Evolutionary conservation across 2,888 invertebrate genomes (phyloP).

Genomic region (Melieria crassipennis): DNA sequence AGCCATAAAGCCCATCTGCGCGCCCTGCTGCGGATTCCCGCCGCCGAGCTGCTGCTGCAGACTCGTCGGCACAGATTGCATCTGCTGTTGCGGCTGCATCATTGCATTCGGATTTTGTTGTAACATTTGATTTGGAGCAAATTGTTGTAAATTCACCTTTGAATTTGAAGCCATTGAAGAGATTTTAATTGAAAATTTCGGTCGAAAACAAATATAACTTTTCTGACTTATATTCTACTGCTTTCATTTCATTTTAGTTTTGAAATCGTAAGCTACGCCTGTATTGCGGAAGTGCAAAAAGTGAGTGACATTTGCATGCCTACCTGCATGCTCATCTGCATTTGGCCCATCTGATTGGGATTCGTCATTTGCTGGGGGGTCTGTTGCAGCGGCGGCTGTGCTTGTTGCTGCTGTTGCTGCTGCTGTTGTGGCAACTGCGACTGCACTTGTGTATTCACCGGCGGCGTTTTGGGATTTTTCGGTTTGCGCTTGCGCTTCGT

Average conservation of each 20-base stretch:
- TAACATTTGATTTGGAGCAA: constrained; percentile 64
- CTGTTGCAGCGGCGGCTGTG: constrained; percentile 54
- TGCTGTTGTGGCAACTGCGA: constrained; percentile 62
- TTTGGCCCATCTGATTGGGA: constrained; percentile 54
- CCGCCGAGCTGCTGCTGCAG: constrained; percentile 60
- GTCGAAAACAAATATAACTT: no score
- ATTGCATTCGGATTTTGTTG: constrained; percentile 65
- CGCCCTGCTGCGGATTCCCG: constrained; percentile 58
- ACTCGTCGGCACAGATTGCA: constrained; percentile 53
- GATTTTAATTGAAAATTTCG: background rate
- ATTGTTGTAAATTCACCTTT: constrained; percentile 66
- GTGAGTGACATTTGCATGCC: constrained; percentile 17
- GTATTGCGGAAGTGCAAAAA: no score
- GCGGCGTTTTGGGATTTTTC: constrained; percentile 66
- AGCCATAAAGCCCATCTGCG: constrained; percentile 61
- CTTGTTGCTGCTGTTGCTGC: constrained; percentile 52
- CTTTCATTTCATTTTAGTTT: no score
- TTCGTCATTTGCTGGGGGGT: constrained; percentile 64
- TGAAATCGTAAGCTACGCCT: no score
- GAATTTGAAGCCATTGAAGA: constrained; percentile 9
- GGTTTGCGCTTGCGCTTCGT: constrained; percentile 64
- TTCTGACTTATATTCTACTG: no score
- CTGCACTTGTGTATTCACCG: constrained; percentile 57
- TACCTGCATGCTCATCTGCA: constrained; percentile 66
- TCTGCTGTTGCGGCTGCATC: constrained; percentile 61